Conservation (phyloP, 2,888 invertebrate genomes). For the Morinoia aosen region DNA sequence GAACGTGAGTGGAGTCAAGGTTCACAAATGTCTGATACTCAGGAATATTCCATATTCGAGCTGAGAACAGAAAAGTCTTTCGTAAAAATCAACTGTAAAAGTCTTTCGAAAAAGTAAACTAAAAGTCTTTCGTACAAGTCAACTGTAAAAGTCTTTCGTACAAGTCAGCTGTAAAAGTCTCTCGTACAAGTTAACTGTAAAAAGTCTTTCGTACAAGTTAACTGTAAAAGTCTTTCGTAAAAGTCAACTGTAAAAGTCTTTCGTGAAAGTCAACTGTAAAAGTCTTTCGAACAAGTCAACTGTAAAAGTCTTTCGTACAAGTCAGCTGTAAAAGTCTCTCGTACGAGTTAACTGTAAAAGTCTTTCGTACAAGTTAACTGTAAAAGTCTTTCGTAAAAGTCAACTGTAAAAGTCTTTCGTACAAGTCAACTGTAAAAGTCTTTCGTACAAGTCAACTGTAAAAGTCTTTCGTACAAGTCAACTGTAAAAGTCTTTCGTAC, state of each 20-base stretch:
- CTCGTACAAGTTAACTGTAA: not conserved
- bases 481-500: no score
- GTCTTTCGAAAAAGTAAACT: not conserved
- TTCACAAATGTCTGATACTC: no score
- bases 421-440: not conserved
- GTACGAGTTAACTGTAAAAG: not conserved
- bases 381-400: no score
- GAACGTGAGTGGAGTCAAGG: no score
- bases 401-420: no score
- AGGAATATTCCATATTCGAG: no score
- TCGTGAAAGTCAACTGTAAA: not conserved
- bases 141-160: not conserved
- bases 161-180: no score
- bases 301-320: not conserved
- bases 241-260: no score
- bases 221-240: not conserved
- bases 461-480: no score
- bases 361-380: not conserved
- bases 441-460: not conserved
- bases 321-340: no score
- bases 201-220: not conserved
- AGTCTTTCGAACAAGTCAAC: not conserved
- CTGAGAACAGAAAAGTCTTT: no score
- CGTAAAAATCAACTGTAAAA: no score
- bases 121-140: not conserved